phyloP scores from a whole-genome alignment of 2,888 invertebrate genomes.

The Zaprionus bogoriensis region DNA sequence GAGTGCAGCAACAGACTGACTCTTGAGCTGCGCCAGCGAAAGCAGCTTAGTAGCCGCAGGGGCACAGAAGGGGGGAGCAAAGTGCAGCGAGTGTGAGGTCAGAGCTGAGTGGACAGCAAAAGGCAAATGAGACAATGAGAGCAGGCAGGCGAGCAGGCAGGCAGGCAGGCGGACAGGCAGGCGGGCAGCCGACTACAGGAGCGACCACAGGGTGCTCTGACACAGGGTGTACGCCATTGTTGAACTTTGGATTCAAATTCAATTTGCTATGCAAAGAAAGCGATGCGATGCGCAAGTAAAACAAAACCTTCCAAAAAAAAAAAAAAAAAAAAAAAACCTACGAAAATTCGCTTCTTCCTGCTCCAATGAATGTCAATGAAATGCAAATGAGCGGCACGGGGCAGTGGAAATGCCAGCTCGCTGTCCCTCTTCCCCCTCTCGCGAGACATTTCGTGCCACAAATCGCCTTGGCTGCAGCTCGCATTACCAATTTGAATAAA shows the following conservation, averaged over 20 bases:
- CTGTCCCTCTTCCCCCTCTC: neutral
- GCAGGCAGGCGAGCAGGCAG: neutral
- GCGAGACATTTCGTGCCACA: constrained; percentile 16
- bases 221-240: constrained; percentile 23
- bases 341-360: neutral
- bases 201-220: neutral
- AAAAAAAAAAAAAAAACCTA: constrained; percentile 4
- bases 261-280: constrained; percentile 66
- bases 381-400: constrained; percentile 46
- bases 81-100: constrained; percentile 7
- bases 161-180: neutral
- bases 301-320: constrained; percentile 23
- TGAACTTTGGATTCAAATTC: constrained; percentile 55
- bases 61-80: neutral
- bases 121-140: constrained; percentile 20
- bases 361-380: constrained; percentile 61
- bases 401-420: too few relatives aligned
- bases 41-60: constrained; percentile 58
- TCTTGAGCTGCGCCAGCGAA: constrained; percentile 56
- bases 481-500: constrained; percentile 81
- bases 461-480: constrained; percentile 43
- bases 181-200: neutral
- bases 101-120: constrained; percentile 29
- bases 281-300: constrained; percentile 32
- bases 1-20: constrained; percentile 31